Evolutionary conservation across 2,888 invertebrate genomes (phyloP).

Genomic region (Tenthredo notha): DNA sequence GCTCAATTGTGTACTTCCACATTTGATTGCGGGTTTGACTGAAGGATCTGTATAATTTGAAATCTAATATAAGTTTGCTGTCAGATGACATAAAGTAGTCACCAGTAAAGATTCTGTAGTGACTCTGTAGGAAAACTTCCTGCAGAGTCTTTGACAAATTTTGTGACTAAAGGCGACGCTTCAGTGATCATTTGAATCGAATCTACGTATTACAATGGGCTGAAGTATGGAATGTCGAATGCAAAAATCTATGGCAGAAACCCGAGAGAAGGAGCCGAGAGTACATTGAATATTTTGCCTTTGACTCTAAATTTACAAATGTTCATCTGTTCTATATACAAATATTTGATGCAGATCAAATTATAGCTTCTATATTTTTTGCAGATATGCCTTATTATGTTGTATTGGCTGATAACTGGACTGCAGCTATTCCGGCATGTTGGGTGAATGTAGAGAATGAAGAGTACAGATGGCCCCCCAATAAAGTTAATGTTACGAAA

Average conservation of each 20-base stretch:
- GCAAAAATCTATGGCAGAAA: neutral
- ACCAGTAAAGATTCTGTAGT: no score
- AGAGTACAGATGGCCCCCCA: conserved; percentile 22
- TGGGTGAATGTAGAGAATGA: neutral
- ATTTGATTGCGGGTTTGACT: no score
- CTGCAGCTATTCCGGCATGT: neutral
- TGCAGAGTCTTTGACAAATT: no score
- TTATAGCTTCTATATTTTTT: neutral
- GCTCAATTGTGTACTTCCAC: no score
- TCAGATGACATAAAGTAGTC: no score
- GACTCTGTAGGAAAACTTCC: no score
- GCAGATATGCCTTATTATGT: conserved; percentile 9
- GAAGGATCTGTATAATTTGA: no score
- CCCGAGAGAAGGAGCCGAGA: neutral
- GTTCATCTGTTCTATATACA: neutral
- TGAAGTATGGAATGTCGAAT: neutral
- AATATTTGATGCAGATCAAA: neutral
- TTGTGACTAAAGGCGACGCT: no score
- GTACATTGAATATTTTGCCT: neutral
- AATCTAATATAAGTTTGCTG: no score
- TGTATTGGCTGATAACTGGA: neutral
- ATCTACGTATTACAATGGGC: neutral
- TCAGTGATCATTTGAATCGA: neutral
- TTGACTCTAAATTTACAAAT: neutral
- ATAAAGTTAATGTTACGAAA: neutral